phyloP scores from a whole-genome alignment of 2,797 vertebrate genomes.

The Gallirallus australis region DNA sequence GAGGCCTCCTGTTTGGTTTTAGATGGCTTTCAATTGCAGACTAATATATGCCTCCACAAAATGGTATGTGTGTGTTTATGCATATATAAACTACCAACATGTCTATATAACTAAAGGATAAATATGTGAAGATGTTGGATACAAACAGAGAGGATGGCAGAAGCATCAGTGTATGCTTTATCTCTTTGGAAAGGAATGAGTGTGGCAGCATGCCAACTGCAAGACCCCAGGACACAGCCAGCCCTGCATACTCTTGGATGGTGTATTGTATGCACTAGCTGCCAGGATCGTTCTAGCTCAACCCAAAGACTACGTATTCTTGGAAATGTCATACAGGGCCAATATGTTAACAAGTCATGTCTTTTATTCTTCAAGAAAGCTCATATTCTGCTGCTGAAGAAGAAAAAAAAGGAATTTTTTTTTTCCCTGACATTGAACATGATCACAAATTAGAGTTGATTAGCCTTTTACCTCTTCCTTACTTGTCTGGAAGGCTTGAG shows the following conservation, averaged over 20 bases:
- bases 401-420: not conserved
- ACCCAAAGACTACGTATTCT: not conserved
- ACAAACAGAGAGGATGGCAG: not conserved
- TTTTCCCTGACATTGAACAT: not conserved
- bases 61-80: not conserved
- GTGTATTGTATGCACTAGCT: not conserved
- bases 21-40: not conserved
- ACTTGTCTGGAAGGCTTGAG: not conserved
- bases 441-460: not conserved
- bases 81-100: not conserved
- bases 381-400: not conserved
- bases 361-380: conserved; percentile 6
- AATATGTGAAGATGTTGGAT: not conserved
- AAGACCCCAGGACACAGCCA: conserved; percentile 2
- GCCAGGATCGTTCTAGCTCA: conserved; percentile 31
- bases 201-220: not conserved
- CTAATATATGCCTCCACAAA: not conserved
- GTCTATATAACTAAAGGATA: not conserved
- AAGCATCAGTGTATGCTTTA: not conserved
- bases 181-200: not conserved
- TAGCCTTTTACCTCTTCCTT: conserved; percentile 12
- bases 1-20: not conserved
- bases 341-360: not conserved
- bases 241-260: not conserved
- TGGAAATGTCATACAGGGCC: not conserved